Percentiles rank a stretch among this genome's conserved stretches.
phyloP scores from a whole-genome alignment of 2,888 invertebrate genomes.

The Cerceris ruficornis region DNA sequence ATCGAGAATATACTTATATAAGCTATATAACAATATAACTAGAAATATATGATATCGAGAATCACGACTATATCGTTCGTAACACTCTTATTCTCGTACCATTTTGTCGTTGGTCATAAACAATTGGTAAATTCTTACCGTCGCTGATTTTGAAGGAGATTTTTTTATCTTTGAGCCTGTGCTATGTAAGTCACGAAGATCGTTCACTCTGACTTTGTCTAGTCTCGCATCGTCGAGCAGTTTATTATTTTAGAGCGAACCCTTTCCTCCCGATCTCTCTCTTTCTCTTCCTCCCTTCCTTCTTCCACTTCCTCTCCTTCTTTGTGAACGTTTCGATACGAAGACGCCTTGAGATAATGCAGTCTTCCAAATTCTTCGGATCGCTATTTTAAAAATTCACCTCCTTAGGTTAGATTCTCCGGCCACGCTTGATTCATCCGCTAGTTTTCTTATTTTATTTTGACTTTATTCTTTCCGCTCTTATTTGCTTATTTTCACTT shows the following conservation, averaged over 20 bases:
- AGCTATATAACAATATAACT: too few relatives aligned
- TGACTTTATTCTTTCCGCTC: too few relatives aligned
- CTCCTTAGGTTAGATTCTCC: slow-evolving; percentile 3
- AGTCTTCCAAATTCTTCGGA: slow-evolving; percentile 57
- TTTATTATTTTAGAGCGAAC: slow-evolving; percentile 77
- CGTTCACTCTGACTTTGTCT: slow-evolving; percentile 59
- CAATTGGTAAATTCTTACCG: slow-evolving; percentile 2
- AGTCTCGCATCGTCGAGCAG: slow-evolving; percentile 62
- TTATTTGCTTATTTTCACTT: too few relatives aligned
- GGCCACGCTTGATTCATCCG: not conserved
- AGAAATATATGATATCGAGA: too few relatives aligned
- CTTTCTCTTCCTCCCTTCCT: slow-evolving; percentile 40
- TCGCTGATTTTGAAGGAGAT: slow-evolving; percentile 9
- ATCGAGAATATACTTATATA: too few relatives aligned
- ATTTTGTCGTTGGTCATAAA: not conserved
- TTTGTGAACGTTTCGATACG: slow-evolving; percentile 30
- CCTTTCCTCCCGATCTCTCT: slow-evolving; percentile 63
- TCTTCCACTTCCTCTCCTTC: slow-evolving; percentile 30
- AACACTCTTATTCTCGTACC: too few relatives aligned
- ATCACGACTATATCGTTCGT: too few relatives aligned
- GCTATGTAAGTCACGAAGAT: slow-evolving; percentile 57
- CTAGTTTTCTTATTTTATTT: too few relatives aligned
- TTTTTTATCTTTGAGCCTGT: slow-evolving; percentile 48
- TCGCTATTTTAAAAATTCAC: slow-evolving; percentile 49
- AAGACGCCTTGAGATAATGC: slow-evolving; percentile 59